Evolutionary conservation across 2,797 vertebrate genomes (phyloP), one percentile per base, ranked within the genome.

Genomic region (Miichthys miiuy): DNA sequence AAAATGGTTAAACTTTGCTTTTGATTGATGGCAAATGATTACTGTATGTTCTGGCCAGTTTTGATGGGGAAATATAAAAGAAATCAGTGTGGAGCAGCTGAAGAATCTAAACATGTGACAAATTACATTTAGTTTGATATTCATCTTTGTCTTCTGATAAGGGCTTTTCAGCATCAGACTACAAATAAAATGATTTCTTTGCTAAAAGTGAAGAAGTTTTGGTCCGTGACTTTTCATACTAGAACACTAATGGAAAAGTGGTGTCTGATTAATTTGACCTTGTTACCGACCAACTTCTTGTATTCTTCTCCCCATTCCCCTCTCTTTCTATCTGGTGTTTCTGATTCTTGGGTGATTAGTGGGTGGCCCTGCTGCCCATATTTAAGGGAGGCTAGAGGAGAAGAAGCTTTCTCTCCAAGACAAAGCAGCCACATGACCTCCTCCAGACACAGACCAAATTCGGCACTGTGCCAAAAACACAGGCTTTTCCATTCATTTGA

Each of bases 11-110:
- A 69, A 2, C 64, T 63, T 58, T 34, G 18, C 52, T 80, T 79
- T 71, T 71, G 72, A 89, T 61, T 79, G 63, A 77, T 65, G 44
- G 5, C 16, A 63, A 80, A 77, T 71, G 14, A 81, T 77, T 77
- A 34, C 30, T 34, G 30, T 34, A 47, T 30, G 4, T 69, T 54
- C 67, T 48, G 76, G 17, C 18, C 17, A 20, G 67, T 79, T 72
- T 72, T 62, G 34, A 72, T 44, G 57, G 10, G 34, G 42, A 70
- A 79, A 76, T 50, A 77, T 70, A 47, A 83, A 65, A 81, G 58
- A 83, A 69, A 74, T 30, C 70, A 57, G 51, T 16, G 27, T 60
- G 5, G 46, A 62, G 18, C 9, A 70, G 56, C 56, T 38, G 25
- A 21, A 14, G 38, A 3, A 68, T 75, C 30, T n/a, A 10, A 41